phyloP scores from a whole-genome alignment of 2,888 invertebrate genomes.

The Norana najaformis region DNA sequence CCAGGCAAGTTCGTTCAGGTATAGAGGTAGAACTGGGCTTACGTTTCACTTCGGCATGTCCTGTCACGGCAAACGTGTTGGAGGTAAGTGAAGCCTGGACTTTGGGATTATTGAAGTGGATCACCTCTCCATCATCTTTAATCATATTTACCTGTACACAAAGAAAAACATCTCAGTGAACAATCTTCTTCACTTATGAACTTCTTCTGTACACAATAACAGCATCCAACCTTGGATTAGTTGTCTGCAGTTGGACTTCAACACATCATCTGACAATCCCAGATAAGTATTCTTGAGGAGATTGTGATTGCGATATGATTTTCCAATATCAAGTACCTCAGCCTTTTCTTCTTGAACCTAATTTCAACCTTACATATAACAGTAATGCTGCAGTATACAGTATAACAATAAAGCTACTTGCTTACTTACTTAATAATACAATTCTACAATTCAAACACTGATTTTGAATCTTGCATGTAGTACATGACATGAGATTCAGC shows the following conservation, averaged over 20 bases:
- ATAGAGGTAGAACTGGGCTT: not conserved
- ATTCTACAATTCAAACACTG: not conserved
- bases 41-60: constrained; percentile 92
- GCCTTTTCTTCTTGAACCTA: no score
- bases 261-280: no score
- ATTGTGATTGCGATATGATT: no score
- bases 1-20: not conserved
- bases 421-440: not conserved
- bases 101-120: constrained; percentile 99
- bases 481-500: no score
- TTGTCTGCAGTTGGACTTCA: no score
- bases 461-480: no score
- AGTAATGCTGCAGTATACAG: not conserved
- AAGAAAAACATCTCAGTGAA: not conserved
- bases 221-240: no score
- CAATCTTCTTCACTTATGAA: not conserved
- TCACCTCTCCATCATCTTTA: constrained; percentile 97
- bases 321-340: no score
- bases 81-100: constrained; percentile 97
- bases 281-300: no score
- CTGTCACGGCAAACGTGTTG: constrained; percentile 97
- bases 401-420: not conserved
- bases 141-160: constrained; percentile 89
- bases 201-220: no score
- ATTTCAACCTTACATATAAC: not conserved